Evolutionary conservation across 1,140 invertebrate species (phyloP).

Genomic region (Drosophila sp.): DNA sequence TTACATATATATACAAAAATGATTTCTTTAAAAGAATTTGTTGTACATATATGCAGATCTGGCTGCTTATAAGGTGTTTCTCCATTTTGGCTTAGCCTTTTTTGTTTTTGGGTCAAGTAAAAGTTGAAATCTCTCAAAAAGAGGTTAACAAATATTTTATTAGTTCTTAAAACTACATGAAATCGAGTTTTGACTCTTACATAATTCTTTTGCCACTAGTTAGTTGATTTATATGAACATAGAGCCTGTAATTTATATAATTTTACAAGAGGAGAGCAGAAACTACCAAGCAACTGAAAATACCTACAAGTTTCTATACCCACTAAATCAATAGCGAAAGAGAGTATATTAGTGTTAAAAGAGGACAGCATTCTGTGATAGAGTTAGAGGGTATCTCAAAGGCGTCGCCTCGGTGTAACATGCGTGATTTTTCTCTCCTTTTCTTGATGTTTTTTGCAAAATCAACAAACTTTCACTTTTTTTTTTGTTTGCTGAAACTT

Average conservation of each 20-base stretch:
- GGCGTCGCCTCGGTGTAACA: not conserved
- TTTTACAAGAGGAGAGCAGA: not conserved
- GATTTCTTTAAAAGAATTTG: slow-evolving; percentile 41
- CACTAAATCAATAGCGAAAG: not conserved
- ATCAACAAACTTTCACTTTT: slow-evolving; percentile 79
- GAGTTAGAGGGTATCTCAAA: not conserved
- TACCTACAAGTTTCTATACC: slow-evolving; percentile 6
- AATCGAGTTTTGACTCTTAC: not conserved
- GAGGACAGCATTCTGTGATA: not conserved
- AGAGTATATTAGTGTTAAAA: not conserved
- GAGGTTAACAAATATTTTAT: not conserved
- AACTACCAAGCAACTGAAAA: too few relatives aligned
- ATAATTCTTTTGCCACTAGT: not conserved
- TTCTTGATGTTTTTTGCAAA: slow-evolving; percentile 54
- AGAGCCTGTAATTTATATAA: slow-evolving; percentile 1
- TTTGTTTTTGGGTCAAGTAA: slow-evolving; percentile 37
- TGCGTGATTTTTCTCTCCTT: slow-evolving; percentile 23
- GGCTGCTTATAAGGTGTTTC: not conserved
- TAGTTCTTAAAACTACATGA: not conserved
- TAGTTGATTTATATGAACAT: not conserved
- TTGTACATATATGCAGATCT: slow-evolving; percentile 8
- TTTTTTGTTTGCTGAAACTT: slow-evolving; percentile 28
- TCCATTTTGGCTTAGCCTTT: not conserved
- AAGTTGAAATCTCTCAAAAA: slow-evolving; percentile 23
- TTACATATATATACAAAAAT: slow-evolving; percentile 25